phyloP scores from a whole-genome alignment of 1,140 invertebrate species.

The Caenorhabditis tropicalis region DNA sequence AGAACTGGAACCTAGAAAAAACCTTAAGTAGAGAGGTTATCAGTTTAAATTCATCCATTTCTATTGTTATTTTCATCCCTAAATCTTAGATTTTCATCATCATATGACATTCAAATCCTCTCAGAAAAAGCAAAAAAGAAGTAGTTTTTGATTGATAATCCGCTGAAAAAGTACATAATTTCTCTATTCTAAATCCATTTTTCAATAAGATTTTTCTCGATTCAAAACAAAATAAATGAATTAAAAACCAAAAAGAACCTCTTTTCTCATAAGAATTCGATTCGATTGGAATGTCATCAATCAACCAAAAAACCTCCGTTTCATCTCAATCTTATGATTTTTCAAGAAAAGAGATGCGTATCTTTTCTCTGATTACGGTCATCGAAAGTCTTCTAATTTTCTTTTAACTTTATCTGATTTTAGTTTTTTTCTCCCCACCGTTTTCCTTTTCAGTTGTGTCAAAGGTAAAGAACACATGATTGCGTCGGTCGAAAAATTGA shows the following conservation, averaged over 20 bases:
- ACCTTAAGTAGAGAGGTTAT: no score
- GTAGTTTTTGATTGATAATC: not conserved
- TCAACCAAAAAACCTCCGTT: no score
- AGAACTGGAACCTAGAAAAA: no score
- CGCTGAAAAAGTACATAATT: not conserved
- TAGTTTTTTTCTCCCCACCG: not conserved
- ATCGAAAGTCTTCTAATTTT: not conserved
- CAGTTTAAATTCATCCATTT: not conserved
- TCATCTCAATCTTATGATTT: not conserved
- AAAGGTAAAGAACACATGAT: not conserved
- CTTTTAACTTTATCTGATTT: not conserved
- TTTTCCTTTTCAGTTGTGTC: not conserved
- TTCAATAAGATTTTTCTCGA: not conserved
- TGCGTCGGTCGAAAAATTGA: not conserved
- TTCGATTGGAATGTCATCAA: no score
- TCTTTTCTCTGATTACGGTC: not conserved
- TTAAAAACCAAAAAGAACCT: no score
- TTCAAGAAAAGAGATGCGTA: not conserved
- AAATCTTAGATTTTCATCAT: not conserved
- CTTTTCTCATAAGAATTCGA: no score
- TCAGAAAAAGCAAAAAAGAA: not conserved
- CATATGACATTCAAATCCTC: constrained; percentile 18
- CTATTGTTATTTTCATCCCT: not conserved
- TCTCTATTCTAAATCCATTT: not conserved
- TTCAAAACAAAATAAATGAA: no score